Evolutionary conservation across 2,888 invertebrate species (phyloP).

Genomic region (Resseliella maxima): DNA sequence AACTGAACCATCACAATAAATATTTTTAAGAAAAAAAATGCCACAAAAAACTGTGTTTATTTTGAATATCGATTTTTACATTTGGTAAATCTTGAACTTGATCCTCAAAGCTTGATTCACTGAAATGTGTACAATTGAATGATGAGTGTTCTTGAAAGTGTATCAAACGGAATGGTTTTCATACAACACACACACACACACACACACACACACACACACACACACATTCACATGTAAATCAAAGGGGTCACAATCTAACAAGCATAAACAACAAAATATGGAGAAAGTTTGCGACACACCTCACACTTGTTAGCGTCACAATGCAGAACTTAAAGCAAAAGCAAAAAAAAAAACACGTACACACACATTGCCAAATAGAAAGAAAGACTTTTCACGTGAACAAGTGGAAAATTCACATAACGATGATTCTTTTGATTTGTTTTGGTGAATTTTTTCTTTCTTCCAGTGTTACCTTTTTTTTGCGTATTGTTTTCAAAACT

Average conservation of each 20-base stretch:
- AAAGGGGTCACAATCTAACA: constrained; percentile 36
- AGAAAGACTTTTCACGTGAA: constrained; percentile 3
- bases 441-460: background rate
- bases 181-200: background rate
- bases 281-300: constrained; percentile 3
- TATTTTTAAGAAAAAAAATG: background rate
- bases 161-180: background rate
- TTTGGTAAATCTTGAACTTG: background rate
- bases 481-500: constrained; percentile 42
- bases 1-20: background rate
- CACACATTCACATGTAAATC: background rate
- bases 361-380: constrained; percentile 27
- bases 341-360: too few species aligned
- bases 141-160: background rate
- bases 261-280: background rate
- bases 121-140: background rate
- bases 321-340: background rate
- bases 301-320: background rate
- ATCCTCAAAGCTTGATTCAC: background rate
- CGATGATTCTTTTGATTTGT: constrained; percentile 7
- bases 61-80: background rate
- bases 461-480: too few species aligned
- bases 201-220: background rate
- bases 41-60: background rate
- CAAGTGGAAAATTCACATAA: constrained; percentile 42